Conservation (phyloP, 2,888 invertebrate species). For the Patella pellucida region DNA sequence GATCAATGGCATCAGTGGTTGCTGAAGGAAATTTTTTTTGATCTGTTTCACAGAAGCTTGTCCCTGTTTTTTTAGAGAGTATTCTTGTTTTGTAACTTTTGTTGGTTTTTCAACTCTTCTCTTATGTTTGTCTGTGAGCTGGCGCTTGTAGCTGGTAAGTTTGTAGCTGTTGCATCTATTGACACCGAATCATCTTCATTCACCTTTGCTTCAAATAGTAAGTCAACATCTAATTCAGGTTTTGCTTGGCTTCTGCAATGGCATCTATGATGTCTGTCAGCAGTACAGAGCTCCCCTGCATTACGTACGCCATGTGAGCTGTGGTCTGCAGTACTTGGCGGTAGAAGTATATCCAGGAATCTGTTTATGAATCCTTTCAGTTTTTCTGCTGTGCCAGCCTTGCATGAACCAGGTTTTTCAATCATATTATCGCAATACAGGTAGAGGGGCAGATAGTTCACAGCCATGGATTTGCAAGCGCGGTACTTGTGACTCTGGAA, state of each 20-base stretch:
- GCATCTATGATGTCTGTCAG: neutral
- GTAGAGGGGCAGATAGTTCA: conserved; percentile 21
- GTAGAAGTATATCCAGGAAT: neutral
- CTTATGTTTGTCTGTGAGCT: neutral
- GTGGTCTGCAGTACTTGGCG: neutral
- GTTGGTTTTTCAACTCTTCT: neutral
- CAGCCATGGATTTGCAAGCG: conserved; percentile 15
- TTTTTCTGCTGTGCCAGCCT: neutral
- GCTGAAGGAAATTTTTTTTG: neutral
- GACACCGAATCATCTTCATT: neutral
- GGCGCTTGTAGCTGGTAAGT: neutral
- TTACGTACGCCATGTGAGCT: neutral
- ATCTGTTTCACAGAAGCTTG: neutral
- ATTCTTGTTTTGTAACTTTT: neutral
- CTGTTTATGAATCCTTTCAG: neutral
- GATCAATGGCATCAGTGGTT: neutral
- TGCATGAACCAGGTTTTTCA: neutral
- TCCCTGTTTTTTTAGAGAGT: neutral
- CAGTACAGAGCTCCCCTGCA: neutral
- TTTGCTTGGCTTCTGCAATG: neutral
- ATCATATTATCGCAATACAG: neutral
- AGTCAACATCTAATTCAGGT: neutral
- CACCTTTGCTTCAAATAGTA: neutral
- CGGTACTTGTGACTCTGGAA: conserved; percentile 18
- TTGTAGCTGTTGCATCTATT: neutral